phyloP scores from a whole-genome alignment of 2,113 vertebrate species.

The Ageneiosus marmoratus region DNA sequence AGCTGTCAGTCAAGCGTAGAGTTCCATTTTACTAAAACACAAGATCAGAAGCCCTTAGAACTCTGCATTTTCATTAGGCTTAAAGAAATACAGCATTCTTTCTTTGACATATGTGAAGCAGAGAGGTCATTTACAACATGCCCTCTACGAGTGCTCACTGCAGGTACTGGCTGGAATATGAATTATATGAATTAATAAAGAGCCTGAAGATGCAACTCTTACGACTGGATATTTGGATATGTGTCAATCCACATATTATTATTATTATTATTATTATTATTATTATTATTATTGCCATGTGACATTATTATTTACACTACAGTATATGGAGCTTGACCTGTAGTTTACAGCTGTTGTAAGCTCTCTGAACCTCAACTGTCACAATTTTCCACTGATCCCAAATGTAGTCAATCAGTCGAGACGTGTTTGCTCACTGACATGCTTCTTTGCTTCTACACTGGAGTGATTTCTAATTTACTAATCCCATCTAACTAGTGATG shows the following conservation, averaged over 20 bases:
- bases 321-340: neutral
- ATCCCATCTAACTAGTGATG: slow-evolving; percentile 3
- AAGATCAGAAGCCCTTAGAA: slow-evolving; percentile 92
- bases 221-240: neutral
- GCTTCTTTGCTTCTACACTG: neutral
- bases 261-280: neutral
- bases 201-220: neutral
- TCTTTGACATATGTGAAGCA: slow-evolving; percentile 26
- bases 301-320: neutral
- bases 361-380: neutral
- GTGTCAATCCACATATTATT: too few relatives aligned
- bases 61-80: slow-evolving; percentile 83
- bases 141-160: slow-evolving; percentile 31
- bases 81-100: slow-evolving; percentile 72
- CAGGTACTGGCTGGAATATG: slow-evolving; percentile 43
- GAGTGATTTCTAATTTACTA: slow-evolving; percentile 11
- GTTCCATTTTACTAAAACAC: slow-evolving; percentile 90
- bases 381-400: neutral
- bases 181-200: slow-evolving; percentile 34
- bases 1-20: slow-evolving; percentile 91
- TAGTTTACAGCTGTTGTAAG: neutral
- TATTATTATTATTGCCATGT: neutral
- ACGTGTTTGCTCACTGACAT: slow-evolving; percentile 4
- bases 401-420: neutral
- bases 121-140: slow-evolving; percentile 43